Evolutionary conservation across 1,140 invertebrate species (phyloP), one percentile per base, ranked within the genome.

Genomic region (Caerostris extrusa): DNA sequence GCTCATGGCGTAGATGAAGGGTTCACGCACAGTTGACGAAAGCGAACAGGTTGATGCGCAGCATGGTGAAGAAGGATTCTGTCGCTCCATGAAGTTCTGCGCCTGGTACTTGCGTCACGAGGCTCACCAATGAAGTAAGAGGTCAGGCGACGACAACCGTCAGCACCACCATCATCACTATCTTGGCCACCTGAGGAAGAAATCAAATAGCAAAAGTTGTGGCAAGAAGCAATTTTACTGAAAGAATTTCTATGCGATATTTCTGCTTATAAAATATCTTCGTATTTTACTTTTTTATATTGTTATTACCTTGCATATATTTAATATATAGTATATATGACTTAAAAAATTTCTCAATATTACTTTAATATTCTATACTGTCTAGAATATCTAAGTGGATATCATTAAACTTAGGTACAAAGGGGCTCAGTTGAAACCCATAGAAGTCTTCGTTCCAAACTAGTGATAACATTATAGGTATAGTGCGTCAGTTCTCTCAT

Each of bases 1-100:
- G 94, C 96, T 96, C 96, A 97, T 96, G 7, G 95, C 95, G 94
- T 96, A 96, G 88, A 97, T 96, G 90, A 96, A 95, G 96, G 96
- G 94, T 96, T 96, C 10, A 96, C 95, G 90, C 96, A 96, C 19
- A 96, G 94, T 97, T 96, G 8, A 34, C 34, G 34, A 34, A 34
- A 34, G 96, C 96, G 34, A 96, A 95, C 7, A 96, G 94, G 92
- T 96, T 96, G n/a, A 96, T 96, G 57, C 95, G 95, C 2, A 96
- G 95, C 96, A 96, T 96, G 64, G 96, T 96, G 93, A 96, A 96
- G 90, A 96, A 96, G 77, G n/a, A n/a, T 2, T 34, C 34, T 34
- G 34, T 34, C 34, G 34, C 34, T 34, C 89, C 19, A 96, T 95
- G 91, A 96, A 96, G 86, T 95, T 96, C 34, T 95, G 94, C 10